Evolutionary conservation across 2,797 vertebrate genomes (phyloP).

Genomic region (Poecilia velifera): DNA sequence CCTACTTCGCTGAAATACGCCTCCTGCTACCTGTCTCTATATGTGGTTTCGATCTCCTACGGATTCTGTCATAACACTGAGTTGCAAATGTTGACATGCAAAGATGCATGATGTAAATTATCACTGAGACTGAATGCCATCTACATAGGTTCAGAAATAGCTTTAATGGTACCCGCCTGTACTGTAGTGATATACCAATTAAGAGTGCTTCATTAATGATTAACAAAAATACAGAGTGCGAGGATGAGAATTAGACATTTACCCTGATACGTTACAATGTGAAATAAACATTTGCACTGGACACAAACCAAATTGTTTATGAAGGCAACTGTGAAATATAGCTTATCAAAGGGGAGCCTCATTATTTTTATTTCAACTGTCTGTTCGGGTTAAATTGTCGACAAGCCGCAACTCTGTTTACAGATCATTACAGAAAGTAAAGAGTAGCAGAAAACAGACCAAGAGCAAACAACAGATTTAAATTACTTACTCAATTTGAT

Average conservation of each 20-base stretch:
- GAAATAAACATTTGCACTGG: neutral
- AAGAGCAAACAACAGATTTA: constrained; percentile 39
- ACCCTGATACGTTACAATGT: neutral
- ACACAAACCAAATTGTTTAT: constrained; percentile 32
- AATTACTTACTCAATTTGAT: constrained; percentile 41
- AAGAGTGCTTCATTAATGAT: neutral
- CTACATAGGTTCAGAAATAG: neutral
- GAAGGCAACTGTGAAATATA: constrained; percentile 35
- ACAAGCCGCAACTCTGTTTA: constrained; percentile 50
- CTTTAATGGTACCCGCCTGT: neutral
- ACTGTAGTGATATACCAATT: neutral
- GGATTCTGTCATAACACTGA: neutral
- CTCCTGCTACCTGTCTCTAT: constrained; percentile 4
- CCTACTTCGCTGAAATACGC: neutral
- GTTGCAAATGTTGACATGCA: constrained; percentile 4
- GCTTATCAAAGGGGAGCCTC: constrained; percentile 23
- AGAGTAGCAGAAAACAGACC: constrained; percentile 44
- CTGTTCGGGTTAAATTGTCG: constrained; percentile 62
- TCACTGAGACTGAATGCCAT: neutral
- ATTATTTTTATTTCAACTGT: constrained; percentile 32
- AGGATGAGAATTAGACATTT: neutral
- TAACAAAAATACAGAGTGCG: neutral
- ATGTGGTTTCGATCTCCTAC: constrained; percentile 1
- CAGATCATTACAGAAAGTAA: constrained; percentile 55
- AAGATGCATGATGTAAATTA: neutral